Base-by-base conservation (phyloP, 2,888 invertebrate species). In the Apotomis turbidana region DNA sequence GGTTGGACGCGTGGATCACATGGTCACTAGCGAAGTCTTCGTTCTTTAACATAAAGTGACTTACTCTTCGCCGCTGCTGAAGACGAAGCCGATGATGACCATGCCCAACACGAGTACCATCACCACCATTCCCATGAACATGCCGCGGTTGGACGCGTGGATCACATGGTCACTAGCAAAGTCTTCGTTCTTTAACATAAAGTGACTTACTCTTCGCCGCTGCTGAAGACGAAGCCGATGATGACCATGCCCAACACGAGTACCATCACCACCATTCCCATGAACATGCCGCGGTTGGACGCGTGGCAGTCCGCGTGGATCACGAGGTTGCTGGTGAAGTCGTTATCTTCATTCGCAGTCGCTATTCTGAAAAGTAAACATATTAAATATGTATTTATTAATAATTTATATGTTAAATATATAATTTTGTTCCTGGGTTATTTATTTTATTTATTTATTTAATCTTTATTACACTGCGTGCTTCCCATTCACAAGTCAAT, bases 291-390 rank as follows among this genome's bases (percentile, higher is more conserved):
- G 74, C 95, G 95, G 89, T 96, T 96, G 69, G 97, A 95, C 1
- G 96, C 95, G 81, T 96, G 96, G 83, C 97, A 97, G 88, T 97
- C 97, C 0, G 96, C 95, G 80, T 95, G 93, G 75, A 96, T 94
- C 59, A 95, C 94, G 51, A 95, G 88, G 80, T 94, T 94, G 77
- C 94, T 94, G 4, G 90, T 94, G 79, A 87, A 94, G 68, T 93
- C 90, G 68, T 93, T 93, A 5, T 93, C 93, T 77, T 92, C 94
- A 67, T 85, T 89, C 5, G 90, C 90, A 63, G 90, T 89, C 8
- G 93, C 91, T 46, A 92, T 87, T 76, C 94, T 93, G 77, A 12
- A 51, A 12, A 55, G 57, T 4, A 10, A 2, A 49, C 6, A 49
- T 9, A 41, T 41, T 41, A 41, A 27, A 27, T 27, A 27, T 27